These are phyloP conservation scores for Alcedo atthis DNA, from an alignment of 2,797 vertebrate species.

Conservation along the genomic window DNA sequence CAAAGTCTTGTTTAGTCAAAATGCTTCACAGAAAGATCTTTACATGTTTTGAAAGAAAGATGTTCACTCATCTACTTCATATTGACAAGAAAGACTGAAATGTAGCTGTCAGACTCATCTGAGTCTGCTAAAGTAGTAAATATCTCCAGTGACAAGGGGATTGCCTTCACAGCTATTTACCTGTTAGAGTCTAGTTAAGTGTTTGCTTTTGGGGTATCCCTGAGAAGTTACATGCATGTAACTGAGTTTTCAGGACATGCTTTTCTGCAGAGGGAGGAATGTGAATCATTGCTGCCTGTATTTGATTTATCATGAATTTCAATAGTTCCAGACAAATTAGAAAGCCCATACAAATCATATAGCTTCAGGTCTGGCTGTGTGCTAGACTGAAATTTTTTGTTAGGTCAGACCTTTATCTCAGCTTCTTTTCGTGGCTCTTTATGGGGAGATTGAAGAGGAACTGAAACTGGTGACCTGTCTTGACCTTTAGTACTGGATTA, in stretches of 20 bases:
- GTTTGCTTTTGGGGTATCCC: not conserved
- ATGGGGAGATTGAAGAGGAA: constrained; percentile 74
- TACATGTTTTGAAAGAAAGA: not conserved
- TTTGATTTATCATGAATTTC: constrained; percentile 56
- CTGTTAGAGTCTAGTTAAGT: not conserved
- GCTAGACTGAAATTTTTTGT: constrained; percentile 59
- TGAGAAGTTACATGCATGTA: not conserved
- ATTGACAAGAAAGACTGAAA: not conserved
- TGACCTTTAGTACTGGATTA: constrained; percentile 81
- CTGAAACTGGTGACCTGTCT: constrained; percentile 74
- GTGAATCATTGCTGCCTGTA: not conserved
- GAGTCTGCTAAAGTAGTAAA: not conserved
- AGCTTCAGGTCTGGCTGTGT: constrained; percentile 37
- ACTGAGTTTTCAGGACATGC: not conserved
- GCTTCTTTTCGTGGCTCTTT: constrained; percentile 57
- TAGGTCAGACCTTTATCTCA: constrained; percentile 58
- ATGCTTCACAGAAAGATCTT: not conserved
- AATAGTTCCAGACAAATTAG: constrained; percentile 51
- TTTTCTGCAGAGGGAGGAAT: not conserved
- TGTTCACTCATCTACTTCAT: not conserved
- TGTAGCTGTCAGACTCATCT: not conserved
- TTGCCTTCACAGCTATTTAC: not conserved
- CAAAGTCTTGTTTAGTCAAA: not conserved
- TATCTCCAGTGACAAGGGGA: not conserved
- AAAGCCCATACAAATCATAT: constrained; percentile 38